These are phyloP conservation scores for Archocentrus centrarchus DNA, from an alignment of 2,113 vertebrate genomes.

Conservation along the genomic window DNA sequence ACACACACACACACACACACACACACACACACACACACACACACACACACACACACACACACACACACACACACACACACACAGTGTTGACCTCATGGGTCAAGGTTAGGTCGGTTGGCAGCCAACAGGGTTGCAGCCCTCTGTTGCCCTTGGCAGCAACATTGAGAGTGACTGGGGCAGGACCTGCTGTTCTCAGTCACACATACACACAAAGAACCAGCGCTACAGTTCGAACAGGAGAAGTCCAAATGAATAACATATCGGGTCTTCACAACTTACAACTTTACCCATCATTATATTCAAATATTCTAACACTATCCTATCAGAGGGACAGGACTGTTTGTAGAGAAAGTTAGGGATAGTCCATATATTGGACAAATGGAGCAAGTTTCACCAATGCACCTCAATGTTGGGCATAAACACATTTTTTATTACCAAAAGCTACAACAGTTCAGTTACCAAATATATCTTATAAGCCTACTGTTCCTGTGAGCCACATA, in stretches of 20 bases:
- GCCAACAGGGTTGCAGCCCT: conserved; percentile 60
- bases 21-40: conserved; percentile 25
- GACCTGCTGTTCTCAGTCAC: conserved; percentile 44
- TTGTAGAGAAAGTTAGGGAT: neutral
- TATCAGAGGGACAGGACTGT: neutral
- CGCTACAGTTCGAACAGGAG: neutral
- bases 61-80: conserved; percentile 39
- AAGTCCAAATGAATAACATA: neutral
- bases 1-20: conserved; percentile 39
- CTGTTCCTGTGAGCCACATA: neutral
- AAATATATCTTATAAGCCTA: too few relatives aligned
- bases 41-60: conserved; percentile 26
- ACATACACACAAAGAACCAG: neutral
- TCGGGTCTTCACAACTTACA: neutral
- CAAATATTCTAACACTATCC: neutral
- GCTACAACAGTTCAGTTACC: neutral
- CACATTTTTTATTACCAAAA: neutral
- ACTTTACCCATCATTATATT: neutral
- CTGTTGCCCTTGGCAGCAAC: conserved; percentile 71
- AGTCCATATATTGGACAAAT: too few relatives aligned
- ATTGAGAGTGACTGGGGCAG: conserved; percentile 44
- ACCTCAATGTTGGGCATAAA: neutral
- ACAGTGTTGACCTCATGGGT: conserved; percentile 66
- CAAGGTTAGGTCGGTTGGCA: conserved; percentile 70
- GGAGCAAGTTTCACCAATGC: neutral